These are phyloP conservation scores for Camelus dromedarius DNA, from an alignment of 2,113 vertebrate genomes.

Conservation along the genomic window DNA sequence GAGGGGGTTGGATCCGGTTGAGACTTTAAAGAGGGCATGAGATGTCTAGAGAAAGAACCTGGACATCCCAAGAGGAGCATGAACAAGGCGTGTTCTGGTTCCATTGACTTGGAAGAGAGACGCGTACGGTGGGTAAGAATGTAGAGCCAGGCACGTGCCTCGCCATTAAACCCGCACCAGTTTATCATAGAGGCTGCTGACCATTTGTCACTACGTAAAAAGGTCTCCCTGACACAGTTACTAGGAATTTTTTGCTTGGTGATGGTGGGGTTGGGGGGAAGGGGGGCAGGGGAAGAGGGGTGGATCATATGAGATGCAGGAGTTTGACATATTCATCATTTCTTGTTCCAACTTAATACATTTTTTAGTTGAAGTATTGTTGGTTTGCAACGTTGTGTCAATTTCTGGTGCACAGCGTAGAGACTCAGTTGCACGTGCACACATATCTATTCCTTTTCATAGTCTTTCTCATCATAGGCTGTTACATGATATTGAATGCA, in stretches of 20 bases:
- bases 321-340: fast-evolving
- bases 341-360: background rate
- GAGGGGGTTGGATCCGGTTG: background rate
- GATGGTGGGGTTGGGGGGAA: too few relatives aligned
- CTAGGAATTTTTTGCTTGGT: background rate
- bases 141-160: background rate
- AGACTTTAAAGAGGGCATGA: background rate
- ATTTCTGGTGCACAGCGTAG: too few relatives aligned
- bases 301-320: fast-evolving
- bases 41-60: background rate
- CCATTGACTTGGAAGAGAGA: too few relatives aligned
- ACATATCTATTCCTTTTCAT: too few relatives aligned
- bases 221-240: background rate
- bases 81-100: background rate
- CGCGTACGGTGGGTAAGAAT: fast-evolving
- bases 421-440: too few relatives aligned
- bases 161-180: fast-evolving
- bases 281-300: fast-evolving
- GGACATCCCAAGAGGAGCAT: background rate
- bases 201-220: fast-evolving
- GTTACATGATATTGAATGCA: too few relatives aligned
- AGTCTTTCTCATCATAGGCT: too few relatives aligned
- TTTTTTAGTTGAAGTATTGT: too few relatives aligned
- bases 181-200: background rate
- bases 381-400: too few relatives aligned